Conservation (phyloP, 1,140 invertebrate genomes). For the Drosophila baimaii region DNA sequence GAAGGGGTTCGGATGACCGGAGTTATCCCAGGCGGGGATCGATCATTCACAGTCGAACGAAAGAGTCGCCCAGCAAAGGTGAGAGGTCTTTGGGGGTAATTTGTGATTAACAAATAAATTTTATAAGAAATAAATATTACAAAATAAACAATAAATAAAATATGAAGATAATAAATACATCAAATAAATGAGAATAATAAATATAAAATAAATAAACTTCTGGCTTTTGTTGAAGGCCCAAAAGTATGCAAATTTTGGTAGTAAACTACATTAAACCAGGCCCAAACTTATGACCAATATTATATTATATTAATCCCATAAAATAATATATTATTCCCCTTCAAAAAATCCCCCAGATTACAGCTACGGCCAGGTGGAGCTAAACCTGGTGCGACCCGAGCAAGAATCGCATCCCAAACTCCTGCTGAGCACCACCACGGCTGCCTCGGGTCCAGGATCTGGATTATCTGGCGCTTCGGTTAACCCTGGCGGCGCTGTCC, state of each 20-base stretch:
- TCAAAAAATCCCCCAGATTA: conserved; percentile 63
- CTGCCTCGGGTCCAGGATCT: conserved; percentile 13
- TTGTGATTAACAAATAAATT: background rate
- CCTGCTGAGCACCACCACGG: conserved; percentile 51
- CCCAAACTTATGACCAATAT: too few relatives aligned
- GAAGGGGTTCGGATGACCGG: conserved; percentile 48
- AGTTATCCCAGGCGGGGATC: conserved; percentile 52
- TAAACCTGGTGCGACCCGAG: conserved; percentile 74
- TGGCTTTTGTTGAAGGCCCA: background rate
- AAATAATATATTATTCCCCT: too few relatives aligned
- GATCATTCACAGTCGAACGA: conserved; percentile 17
- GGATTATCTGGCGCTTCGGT: background rate
- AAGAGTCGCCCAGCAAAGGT: conserved; percentile 51
- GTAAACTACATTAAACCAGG: background rate
- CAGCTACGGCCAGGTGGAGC: conserved; percentile 67
- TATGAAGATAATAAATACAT: too few relatives aligned
- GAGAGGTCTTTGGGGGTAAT: background rate
- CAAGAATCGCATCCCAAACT: conserved; percentile 55
- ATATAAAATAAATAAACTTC: background rate
- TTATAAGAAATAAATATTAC: background rate
- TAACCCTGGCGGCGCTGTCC: conserved; percentile 5
- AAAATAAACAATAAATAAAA: background rate
- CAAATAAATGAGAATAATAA: background rate
- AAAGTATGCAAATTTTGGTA: background rate
- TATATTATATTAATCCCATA: background rate